phyloP scores from a whole-genome alignment of 1,140 invertebrate species.

The Vollenhovia emeryi region DNA sequence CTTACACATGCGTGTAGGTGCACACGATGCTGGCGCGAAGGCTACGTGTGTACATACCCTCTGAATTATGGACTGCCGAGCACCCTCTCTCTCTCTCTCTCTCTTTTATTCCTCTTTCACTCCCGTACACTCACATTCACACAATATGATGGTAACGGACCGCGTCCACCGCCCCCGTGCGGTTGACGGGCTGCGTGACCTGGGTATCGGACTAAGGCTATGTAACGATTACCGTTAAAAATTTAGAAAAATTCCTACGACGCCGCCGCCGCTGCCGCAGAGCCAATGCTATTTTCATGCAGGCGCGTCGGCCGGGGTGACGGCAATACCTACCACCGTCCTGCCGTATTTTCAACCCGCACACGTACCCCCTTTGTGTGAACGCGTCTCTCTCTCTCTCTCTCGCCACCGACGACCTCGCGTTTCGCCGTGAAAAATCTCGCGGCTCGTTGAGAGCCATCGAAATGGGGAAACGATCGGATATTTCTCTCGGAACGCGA shows the following conservation, averaged over 20 bases:
- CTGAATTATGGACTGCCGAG: slow-evolving; percentile 23
- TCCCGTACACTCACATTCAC: not conserved
- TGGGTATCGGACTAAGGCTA: slow-evolving; percentile 61
- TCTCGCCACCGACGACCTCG: not conserved
- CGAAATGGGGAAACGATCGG: slow-evolving; percentile 48
- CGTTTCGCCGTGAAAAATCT: slow-evolving; percentile 37
- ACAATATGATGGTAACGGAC: not conserved
- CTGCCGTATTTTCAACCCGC: slow-evolving; percentile 53
- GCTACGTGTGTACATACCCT: slow-evolving; percentile 38
- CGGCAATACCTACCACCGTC: not conserved
- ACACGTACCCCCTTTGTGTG: slow-evolving; percentile 69
- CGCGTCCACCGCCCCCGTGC: slow-evolving; percentile 14
- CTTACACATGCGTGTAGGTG: not conserved
- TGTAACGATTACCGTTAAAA: slow-evolving; percentile 74
- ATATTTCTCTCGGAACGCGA: slow-evolving; percentile 25
- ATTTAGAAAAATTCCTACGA: slow-evolving; percentile 69
- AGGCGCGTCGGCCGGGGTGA: not conserved
- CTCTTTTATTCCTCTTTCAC: not conserved
- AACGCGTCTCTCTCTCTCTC: slow-evolving; percentile 22
- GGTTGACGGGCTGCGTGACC: slow-evolving; percentile 66
- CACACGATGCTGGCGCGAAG: not conserved
- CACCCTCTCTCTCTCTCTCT: not conserved
- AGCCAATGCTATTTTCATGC: slow-evolving; percentile 69
- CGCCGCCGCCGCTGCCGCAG: not conserved
- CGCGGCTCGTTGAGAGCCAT: slow-evolving; percentile 32